These are phyloP conservation scores for Silurus meridionalis DNA, from an alignment of 2,113 vertebrate species.

Conservation along the genomic window DNA sequence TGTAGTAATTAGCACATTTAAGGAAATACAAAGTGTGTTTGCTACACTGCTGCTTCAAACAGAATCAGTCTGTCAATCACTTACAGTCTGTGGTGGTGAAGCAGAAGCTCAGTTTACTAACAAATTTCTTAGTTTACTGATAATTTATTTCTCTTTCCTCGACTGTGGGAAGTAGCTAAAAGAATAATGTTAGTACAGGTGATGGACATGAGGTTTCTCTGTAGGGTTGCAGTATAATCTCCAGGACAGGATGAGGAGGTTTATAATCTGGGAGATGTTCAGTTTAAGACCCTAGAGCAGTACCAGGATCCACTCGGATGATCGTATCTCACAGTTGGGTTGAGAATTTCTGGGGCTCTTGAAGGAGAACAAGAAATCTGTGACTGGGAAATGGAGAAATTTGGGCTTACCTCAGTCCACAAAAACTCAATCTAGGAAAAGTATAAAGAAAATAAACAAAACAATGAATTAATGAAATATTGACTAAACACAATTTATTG, in stretches of 20 bases:
- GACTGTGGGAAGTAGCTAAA: too few species aligned
- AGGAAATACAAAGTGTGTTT: too few species aligned
- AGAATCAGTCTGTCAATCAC: too few species aligned
- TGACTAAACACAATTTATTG: background rate
- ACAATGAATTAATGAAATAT: background rate
- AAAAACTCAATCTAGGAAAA: background rate
- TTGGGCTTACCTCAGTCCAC: background rate
- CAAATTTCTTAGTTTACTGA: too few species aligned
- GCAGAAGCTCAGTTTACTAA: too few species aligned
- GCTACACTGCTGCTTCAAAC: too few species aligned
- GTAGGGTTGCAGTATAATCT: background rate
- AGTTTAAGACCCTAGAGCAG: background rate
- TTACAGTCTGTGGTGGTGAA: too few species aligned
- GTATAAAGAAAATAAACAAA: background rate
- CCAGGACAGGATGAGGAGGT: background rate
- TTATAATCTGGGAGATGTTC: background rate
- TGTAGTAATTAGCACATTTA: background rate
- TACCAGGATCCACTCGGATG: background rate
- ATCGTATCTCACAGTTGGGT: background rate
- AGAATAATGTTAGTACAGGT: too few species aligned
- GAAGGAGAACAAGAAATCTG: background rate
- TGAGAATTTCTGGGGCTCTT: background rate
- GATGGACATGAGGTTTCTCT: background rate
- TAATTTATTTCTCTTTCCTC: too few species aligned
- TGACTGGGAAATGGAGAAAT: background rate